These are phyloP conservation scores for Diglossa brunneiventris DNA, from an alignment of 2,113 vertebrate species.

Conservation along the genomic window DNA sequence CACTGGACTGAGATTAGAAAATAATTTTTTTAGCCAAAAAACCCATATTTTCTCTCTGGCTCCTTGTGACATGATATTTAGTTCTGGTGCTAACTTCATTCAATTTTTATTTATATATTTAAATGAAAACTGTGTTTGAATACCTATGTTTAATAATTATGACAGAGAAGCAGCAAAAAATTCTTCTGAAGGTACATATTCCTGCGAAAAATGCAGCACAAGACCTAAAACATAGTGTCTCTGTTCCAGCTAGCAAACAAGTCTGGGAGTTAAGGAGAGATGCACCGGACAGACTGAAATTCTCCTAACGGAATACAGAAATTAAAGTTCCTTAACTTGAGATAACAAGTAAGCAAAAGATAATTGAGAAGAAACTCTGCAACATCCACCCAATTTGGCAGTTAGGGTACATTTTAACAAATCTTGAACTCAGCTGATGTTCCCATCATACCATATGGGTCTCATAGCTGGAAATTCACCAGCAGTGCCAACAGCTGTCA, in stretches of 20 bases:
- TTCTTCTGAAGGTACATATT: background rate
- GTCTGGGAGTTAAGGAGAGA: background rate
- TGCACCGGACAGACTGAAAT: background rate
- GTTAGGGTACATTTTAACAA: constrained; percentile 6
- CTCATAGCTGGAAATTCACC: constrained; percentile 4
- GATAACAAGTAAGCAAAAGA: background rate
- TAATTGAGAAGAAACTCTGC: background rate
- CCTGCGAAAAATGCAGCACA: background rate
- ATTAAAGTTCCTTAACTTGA: background rate
- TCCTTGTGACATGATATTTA: background rate
- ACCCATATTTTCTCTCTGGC: background rate
- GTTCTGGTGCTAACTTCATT: background rate
- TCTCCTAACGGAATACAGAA: background rate
- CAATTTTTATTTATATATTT: background rate
- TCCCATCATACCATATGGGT: constrained; percentile 3
- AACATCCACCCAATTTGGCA: constrained; percentile 12
- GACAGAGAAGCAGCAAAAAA: background rate
- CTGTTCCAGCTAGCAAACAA: background rate
- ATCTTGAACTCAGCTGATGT: background rate
- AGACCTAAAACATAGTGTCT: background rate
- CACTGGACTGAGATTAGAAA: background rate
- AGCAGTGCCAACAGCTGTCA: constrained; percentile 21
- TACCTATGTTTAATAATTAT: background rate
- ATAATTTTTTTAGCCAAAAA: background rate
- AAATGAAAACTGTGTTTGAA: background rate